Percentiles rank a stretch among this genome's conserved stretches.
Evolutionary conservation across 2,888 invertebrate genomes (phyloP).

Genomic region (Leucozona laternaria): DNA sequence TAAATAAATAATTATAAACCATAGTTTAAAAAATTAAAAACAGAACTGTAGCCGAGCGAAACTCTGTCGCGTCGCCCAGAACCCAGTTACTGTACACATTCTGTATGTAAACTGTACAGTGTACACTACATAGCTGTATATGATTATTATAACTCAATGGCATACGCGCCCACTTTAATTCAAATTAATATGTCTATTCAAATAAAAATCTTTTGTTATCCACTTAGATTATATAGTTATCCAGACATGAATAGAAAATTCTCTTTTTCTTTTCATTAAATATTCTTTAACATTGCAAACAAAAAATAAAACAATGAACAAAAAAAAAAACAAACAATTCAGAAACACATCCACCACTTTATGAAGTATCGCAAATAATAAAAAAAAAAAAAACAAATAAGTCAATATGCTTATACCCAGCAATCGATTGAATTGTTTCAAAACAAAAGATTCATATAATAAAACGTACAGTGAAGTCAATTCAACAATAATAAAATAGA

Average conservation of each 20-base stretch:
- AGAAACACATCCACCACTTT: background rate
- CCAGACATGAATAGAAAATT: background rate
- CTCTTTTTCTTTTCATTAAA: background rate
- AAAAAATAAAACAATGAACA: background rate
- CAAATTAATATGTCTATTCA: background rate
- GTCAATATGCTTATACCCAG: background rate
- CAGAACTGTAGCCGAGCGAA: no score
- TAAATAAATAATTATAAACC: no score
- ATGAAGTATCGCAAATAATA: constrained; percentile 10
- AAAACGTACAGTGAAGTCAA: constrained; percentile 10
- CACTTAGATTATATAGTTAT: background rate
- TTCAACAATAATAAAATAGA: constrained; percentile 44
- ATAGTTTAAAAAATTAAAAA: no score
- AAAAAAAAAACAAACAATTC: background rate
- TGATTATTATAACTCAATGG: no score
- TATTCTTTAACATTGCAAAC: background rate
- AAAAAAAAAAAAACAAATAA: no score
- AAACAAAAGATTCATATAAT: constrained; percentile 42
- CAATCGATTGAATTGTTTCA: constrained; percentile 35
- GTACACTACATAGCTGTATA: no score
- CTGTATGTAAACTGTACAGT: no score
- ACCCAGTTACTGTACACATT: no score
- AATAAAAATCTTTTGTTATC: background rate
- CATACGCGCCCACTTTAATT: background rate
- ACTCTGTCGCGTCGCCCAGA: no score